These are phyloP conservation scores for Tipula vernalis DNA, from an alignment of 2,888 invertebrate genomes.

Conservation along the genomic window DNA sequence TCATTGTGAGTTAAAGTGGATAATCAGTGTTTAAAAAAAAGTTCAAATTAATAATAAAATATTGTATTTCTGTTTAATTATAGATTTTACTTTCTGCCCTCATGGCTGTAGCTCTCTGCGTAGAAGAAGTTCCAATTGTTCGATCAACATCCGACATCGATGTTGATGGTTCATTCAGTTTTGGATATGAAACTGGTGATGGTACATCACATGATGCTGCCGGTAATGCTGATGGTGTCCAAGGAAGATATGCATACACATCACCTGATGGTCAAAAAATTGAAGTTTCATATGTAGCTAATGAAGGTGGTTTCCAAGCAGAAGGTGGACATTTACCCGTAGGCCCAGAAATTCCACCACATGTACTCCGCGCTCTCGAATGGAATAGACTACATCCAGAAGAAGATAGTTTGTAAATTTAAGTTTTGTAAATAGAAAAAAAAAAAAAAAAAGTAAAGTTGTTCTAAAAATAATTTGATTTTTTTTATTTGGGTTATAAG, in stretches of 20 bases:
- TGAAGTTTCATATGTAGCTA: neutral
- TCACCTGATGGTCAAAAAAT: conserved; percentile 4
- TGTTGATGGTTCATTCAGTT: neutral
- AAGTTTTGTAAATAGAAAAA: neutral
- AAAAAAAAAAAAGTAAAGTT: neutral
- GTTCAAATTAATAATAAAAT: neutral
- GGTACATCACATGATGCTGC: neutral
- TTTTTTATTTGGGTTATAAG: no score
- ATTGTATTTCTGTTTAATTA: neutral
- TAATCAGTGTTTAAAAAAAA: neutral
- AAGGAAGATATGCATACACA: neutral
- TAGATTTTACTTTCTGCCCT: neutral
- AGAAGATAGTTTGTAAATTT: neutral
- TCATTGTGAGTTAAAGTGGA: neutral
- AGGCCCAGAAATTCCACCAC: neutral
- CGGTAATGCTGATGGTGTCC: neutral
- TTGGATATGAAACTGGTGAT: neutral
- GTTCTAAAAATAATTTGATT: neutral
- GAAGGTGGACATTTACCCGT: neutral
- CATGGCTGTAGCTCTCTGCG: neutral
- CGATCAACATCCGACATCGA: neutral
- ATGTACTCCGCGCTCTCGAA: conserved; percentile 7
- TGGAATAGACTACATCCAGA: conserved; percentile 8
- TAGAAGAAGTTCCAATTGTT: neutral
- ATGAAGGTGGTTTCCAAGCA: neutral